Evolutionary conservation across 1,140 invertebrate species (phyloP), one percentile per base, ranked within the genome.

Genomic region (Cotesia glomerata): DNA sequence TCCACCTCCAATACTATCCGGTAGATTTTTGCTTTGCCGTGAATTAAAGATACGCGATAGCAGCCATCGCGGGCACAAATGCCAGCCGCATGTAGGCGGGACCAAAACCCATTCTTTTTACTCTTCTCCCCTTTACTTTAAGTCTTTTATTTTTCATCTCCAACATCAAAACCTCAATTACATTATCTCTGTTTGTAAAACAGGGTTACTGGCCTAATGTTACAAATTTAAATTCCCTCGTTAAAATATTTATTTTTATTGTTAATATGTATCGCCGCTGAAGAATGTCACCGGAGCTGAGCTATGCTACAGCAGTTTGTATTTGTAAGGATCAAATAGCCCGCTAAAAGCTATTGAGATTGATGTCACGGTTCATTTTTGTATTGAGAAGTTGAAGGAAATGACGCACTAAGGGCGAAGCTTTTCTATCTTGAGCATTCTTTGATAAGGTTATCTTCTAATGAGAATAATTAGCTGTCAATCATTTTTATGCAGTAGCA

Each of bases 31-130:
- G 51, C 56, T 65, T 70, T 71, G 74, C 49, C 69, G 72, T 71
- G 80, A 81, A 81, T 83, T 78, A 76, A 77, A 79, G 82, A 85
- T 81, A 77, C 74, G 39, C 65, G 84, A 81, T 81, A 84, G 85
- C 85, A 81, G 85, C 85, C 85, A 86, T 85, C 78, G 83, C 82
- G 79, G 81, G 76, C 79, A 82, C 83, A 77, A 85, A 83, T 81
- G 80, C 80, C 76, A 76, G 51, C 78, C 18, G 67, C 79, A 81
- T 84, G 85, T 86, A 84, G 85, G 85, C 84, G 85, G 83, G 83
- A 84, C 84, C 82, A 81, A 80, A 75, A 45, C 39, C 11, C 11
- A 72, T 45, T 75, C 77, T 75, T 73, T 73, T 62, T 72, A 18
- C 13, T 52, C 18, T 65, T 69, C 63, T 62, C 34, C 14, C 2